Evolutionary conservation across 2,888 invertebrate genomes (phyloP).

Genomic region (Drosophila dives): DNA sequence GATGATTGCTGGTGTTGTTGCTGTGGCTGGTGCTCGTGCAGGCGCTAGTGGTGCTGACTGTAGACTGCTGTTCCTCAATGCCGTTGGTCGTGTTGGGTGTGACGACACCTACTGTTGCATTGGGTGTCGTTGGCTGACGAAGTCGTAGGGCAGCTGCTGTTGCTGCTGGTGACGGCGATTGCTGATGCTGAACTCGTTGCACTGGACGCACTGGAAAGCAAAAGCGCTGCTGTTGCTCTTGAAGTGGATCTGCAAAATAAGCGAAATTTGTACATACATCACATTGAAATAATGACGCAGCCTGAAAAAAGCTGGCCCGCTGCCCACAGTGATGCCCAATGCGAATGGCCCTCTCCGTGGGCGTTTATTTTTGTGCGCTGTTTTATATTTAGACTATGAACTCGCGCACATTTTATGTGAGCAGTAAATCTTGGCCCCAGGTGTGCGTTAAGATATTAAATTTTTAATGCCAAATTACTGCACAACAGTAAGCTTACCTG

Average conservation of each 20-base stretch:
- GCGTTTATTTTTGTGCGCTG: constrained; percentile 68
- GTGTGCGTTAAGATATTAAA: constrained; percentile 29
- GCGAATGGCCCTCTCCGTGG: constrained; percentile 47
- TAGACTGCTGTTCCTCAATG: constrained; percentile 44
- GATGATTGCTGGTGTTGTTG: constrained; percentile 17
- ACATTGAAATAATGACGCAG: constrained; percentile 49
- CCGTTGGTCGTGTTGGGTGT: constrained; percentile 81
- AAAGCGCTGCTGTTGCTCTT: constrained; percentile 83
- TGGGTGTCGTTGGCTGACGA: constrained; percentile 76
- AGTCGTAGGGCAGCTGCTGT: constrained; percentile 43
- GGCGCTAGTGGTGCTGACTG: constrained; percentile 32
- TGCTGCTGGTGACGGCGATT: constrained; percentile 40
- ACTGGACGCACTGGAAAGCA: constrained; percentile 84
- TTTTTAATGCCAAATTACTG: neutral
- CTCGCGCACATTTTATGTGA: constrained; percentile 61
- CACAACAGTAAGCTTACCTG: constrained; percentile 44
- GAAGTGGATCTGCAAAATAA: constrained; percentile 69
- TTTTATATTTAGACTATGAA: constrained; percentile 71
- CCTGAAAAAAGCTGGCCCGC: constrained; percentile 45
- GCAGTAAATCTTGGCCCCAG: constrained; percentile 36
- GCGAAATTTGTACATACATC: constrained; percentile 16
- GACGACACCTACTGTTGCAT: constrained; percentile 76
- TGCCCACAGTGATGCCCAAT: constrained; percentile 52
- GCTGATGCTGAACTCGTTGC: constrained; percentile 78
- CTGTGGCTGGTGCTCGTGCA: constrained; percentile 1